Conservation (phyloP, 2,888 invertebrate species). For the Tanypteryx hageni region DNA sequence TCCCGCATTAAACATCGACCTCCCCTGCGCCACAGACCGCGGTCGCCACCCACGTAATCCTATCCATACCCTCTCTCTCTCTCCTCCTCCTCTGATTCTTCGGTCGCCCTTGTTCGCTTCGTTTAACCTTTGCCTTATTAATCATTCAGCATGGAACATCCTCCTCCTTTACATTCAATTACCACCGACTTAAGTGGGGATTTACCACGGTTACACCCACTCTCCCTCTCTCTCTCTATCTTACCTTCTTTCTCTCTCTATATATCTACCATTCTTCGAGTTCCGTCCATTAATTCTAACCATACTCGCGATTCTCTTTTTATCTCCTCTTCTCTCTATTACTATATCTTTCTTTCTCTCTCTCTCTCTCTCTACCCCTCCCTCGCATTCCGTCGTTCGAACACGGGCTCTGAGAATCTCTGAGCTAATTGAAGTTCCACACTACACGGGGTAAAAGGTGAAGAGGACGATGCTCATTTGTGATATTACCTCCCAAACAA, state of each 20-base stretch:
- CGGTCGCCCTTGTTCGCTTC: conserved; percentile 54
- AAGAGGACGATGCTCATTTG: too few relatives aligned
- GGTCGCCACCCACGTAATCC: conserved; percentile 18
- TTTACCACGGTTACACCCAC: conserved; percentile 62
- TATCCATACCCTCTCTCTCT: not conserved
- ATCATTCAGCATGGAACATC: conserved; percentile 45
- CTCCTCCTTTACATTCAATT: conserved; percentile 52
- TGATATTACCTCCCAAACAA: too few relatives aligned
- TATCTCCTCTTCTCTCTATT: too few relatives aligned
- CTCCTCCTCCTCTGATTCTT: not conserved
- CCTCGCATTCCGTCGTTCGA: too few relatives aligned
- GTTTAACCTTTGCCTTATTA: conserved; percentile 63
- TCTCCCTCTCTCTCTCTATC: not conserved
- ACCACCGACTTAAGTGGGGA: conserved; percentile 55
- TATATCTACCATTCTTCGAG: not conserved
- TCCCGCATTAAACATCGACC: conserved; percentile 33
- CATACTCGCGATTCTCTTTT: too few relatives aligned
- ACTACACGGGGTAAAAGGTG: too few relatives aligned
- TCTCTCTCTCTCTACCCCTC: too few relatives aligned
- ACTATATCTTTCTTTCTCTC: too few relatives aligned
- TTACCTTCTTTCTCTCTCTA: not conserved
- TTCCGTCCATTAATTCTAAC: not conserved
- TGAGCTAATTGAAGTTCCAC: too few relatives aligned
- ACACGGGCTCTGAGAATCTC: too few relatives aligned
- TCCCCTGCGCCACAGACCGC: conserved; percentile 34